Evolutionary conservation across 2,113 vertebrate genomes (phyloP).

Genomic region (Serilophus lunatus): DNA sequence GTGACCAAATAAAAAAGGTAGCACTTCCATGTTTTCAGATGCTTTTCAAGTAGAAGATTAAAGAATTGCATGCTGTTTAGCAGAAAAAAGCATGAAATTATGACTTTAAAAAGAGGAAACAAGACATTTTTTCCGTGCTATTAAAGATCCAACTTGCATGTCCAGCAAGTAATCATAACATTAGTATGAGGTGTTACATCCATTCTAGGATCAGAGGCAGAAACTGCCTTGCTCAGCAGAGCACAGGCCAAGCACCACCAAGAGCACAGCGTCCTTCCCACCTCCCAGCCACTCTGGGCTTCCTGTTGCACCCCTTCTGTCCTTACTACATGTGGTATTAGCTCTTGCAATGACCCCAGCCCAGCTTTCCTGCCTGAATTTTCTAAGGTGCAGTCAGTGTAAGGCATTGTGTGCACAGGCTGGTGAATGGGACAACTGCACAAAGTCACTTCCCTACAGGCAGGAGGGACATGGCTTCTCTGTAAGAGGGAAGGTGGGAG

Average conservation of each 20-base stretch:
- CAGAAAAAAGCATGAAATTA: neutral
- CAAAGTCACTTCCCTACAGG: neutral
- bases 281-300: neutral
- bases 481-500: neutral
- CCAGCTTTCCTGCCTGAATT: neutral
- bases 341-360: neutral
- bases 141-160: neutral
- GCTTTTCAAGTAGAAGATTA: neutral
- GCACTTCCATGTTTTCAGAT: neutral
- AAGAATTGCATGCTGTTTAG: neutral
- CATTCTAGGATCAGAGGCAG: neutral
- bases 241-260: accelerated
- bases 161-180: neutral
- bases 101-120: neutral
- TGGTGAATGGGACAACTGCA: neutral
- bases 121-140: neutral
- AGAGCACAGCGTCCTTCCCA: neutral
- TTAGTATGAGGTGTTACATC: neutral
- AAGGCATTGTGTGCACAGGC: neutral
- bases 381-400: neutral
- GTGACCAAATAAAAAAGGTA: neutral
- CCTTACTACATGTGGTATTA: accelerated
- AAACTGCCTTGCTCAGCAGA: neutral
- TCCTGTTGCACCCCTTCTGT: neutral
- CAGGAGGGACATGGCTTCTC: neutral